Evolutionary conservation across 2,113 vertebrate genomes (phyloP), one percentile per base, ranked within the genome.

Genomic region (Oreochromis niloticus): DNA sequence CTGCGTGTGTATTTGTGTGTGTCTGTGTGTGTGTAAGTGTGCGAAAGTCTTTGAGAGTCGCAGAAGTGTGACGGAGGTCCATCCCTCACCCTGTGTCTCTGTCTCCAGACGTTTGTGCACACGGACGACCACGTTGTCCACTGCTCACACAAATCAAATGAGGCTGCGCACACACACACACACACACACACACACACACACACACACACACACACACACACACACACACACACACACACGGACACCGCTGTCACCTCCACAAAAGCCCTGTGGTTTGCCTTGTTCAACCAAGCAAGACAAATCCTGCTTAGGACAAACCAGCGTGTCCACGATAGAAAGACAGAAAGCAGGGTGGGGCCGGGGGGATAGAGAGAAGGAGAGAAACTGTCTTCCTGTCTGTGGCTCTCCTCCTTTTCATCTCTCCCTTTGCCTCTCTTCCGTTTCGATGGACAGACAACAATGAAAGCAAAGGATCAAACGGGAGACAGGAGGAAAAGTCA

Each of bases 251-350:
- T 92, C 93, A 91, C 95, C 89, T 92, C 85, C 61, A 96, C 95
- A 96, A 97, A 96, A 93, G 95, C 95, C 86, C 94, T 73, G 92
- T 59, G 81, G 85, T 91, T 95, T 90, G 89, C 93, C 93, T 84
- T 91, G 93, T 87, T 88, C 95, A 92, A 87, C 91, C 95, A 94
- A 93, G 94, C 95, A 92, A 93, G 92, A 95, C 94, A 95, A 96
- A 96, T 95, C 95, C 95, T 63, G 78, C 81, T 90, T 92, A 91
- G 89, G 95, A 96, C 94, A 95, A 95, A 93, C 91, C 48, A 50
- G 92, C 84, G 81, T 93, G 93, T 92, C 90, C 86, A 61, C 6
- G 12, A 80, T 83, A 90, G 83, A 92, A 89, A 83, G 84, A 71
- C 85, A 57, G 81, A 91, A 84, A 79, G 41, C 68, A 17, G 68